These are phyloP conservation scores for Acheta domesticus DNA, from an alignment of 2,888 invertebrate genomes.

Conservation along the genomic window DNA sequence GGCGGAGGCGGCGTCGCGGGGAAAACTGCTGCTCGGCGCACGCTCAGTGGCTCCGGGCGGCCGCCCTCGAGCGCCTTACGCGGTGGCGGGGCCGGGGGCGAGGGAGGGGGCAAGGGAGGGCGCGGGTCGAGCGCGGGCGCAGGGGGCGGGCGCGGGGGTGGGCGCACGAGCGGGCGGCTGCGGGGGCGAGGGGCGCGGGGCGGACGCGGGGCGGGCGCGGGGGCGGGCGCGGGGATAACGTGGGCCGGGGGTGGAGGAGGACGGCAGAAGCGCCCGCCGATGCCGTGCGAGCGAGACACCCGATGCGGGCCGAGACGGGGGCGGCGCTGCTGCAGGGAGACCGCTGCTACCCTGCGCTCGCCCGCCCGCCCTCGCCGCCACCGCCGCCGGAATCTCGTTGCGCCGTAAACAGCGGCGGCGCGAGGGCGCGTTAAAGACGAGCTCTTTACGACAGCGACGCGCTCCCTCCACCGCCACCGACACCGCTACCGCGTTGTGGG, in stretches of 20 bases:
- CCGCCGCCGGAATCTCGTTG: background rate
- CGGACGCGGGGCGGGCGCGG: no score
- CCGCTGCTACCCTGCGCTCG: background rate
- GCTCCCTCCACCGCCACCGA: background rate
- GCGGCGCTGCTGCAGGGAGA: no score
- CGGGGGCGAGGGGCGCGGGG: no score
- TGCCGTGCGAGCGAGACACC: no score
- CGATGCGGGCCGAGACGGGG: no score
- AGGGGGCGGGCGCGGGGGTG: no score
- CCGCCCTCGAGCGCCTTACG: background rate
- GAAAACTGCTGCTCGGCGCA: background rate
- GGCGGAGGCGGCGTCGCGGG: background rate
- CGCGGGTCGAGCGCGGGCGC: no score
- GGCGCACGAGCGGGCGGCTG: no score
- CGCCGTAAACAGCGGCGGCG: conserved; percentile 5
- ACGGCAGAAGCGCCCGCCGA: no score
- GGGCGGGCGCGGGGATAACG: no score
- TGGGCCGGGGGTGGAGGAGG: no score
- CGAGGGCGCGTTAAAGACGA: conserved; percentile 18
- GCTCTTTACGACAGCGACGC: background rate
- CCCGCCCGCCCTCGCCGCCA: background rate
- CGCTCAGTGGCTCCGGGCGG: background rate
- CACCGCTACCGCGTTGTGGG: background rate
- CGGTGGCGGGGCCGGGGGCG: background rate
- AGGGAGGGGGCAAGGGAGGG: no score